Evolutionary conservation across 2,888 invertebrate species (phyloP).

Genomic region (Campopleginae sp.): DNA sequence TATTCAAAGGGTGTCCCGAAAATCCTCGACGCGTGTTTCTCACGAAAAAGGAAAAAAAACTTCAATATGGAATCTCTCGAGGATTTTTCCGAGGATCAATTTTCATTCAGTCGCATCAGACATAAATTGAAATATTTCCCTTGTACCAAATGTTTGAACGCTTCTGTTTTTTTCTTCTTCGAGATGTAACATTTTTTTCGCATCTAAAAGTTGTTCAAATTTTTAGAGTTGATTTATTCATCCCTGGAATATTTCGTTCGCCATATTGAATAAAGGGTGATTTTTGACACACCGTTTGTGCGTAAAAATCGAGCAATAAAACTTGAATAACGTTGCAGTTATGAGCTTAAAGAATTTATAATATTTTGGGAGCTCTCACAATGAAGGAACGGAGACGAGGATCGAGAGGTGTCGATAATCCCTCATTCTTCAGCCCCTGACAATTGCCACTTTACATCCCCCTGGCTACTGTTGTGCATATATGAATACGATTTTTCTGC

Average conservation of each 20-base stretch:
- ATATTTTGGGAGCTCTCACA: constrained; percentile 38
- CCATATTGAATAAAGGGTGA: background rate
- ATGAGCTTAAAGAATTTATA: constrained; percentile 37
- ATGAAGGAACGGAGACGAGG: constrained; percentile 43
- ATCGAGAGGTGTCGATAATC: constrained; percentile 67
- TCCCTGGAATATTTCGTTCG: background rate
- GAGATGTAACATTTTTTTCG: background rate
- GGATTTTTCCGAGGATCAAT: background rate
- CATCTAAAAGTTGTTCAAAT: background rate
- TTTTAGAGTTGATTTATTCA: background rate
- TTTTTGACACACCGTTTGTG: background rate
- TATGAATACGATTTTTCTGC: constrained; percentile 7
- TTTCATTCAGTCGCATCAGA: background rate
- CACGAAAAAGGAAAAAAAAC: background rate
- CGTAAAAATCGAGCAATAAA: background rate
- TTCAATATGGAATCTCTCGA: background rate
- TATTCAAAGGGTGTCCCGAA: constrained; percentile 16
- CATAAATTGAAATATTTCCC: background rate
- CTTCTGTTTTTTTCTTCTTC: background rate
- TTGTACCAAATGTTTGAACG: background rate
- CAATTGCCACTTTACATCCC: constrained; percentile 58
- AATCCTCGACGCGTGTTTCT: background rate
- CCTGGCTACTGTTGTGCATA: background rate
- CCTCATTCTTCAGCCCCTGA: constrained; percentile 50
- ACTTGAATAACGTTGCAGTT: constrained; percentile 45